Percentiles rank a stretch among this genome's conserved stretches.
These are phyloP conservation scores for Temnothorax nylanderi DNA, from an alignment of 1,140 invertebrate species.

Conservation along the genomic window DNA sequence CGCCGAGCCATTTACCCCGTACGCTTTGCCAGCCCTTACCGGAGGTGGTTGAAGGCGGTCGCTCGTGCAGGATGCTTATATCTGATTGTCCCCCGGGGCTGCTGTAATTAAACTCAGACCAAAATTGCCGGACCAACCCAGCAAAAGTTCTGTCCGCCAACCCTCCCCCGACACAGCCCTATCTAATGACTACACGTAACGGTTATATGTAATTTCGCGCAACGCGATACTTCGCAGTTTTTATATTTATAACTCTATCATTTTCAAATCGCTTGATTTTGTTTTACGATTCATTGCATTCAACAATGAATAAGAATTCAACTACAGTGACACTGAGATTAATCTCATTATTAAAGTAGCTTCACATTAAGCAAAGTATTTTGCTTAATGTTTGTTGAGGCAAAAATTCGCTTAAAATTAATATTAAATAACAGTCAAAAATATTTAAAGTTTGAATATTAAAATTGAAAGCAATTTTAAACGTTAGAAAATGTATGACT, in stretches of 20 bases:
- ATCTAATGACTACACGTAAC: constrained; percentile 64
- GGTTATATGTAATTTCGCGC: constrained; percentile 61
- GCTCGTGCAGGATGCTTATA: constrained; percentile 73
- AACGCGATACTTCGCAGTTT: not conserved
- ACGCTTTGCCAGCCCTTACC: constrained; percentile 64
- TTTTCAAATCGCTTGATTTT: not conserved
- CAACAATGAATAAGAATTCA: not conserved
- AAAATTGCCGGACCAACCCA: constrained; percentile 73
- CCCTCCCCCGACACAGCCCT: constrained; percentile 40
- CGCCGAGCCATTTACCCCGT: constrained; percentile 68
- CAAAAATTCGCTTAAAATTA: not conserved
- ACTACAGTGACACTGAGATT: not conserved
- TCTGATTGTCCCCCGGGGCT: constrained; percentile 78
- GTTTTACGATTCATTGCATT: not conserved
- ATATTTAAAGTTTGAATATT: not conserved
- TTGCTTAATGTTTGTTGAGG: not conserved
- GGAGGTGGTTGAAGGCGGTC: constrained; percentile 71
- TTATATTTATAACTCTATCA: not conserved
- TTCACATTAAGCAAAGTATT: not conserved
- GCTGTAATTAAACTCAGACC: constrained; percentile 80
- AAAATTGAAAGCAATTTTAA: not conserved
- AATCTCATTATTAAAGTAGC: not conserved
- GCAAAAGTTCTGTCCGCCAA: constrained; percentile 72
- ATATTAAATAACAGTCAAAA: not conserved
- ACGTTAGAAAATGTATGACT: not conserved